Percentiles rank a stretch among this genome's conserved stretches.
These are phyloP conservation scores for Phymastichus coffea DNA, from an alignment of 1,140 invertebrate genomes.

Conservation along the genomic window DNA sequence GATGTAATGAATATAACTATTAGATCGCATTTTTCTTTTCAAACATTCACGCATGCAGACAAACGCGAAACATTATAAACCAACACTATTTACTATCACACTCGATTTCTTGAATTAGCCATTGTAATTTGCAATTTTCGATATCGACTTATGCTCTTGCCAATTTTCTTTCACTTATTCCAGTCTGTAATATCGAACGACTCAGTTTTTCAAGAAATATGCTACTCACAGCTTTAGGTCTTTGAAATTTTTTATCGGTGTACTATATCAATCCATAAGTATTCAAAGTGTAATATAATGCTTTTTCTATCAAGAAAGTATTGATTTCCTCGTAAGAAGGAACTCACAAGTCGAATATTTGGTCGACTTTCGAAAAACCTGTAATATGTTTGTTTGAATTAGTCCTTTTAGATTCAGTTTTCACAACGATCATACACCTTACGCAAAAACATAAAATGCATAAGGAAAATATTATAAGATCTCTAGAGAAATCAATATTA, in stretches of 20 bases:
- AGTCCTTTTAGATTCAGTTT: too few relatives aligned
- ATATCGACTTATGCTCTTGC: constrained; percentile 10
- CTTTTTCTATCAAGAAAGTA: too few relatives aligned
- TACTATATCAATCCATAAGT: neutral
- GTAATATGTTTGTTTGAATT: too few relatives aligned
- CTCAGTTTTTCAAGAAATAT: too few relatives aligned
- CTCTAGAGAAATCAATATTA: too few relatives aligned
- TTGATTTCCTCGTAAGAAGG: too few relatives aligned
- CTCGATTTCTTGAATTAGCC: constrained; percentile 21
- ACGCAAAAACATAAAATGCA: too few relatives aligned
- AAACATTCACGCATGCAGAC: constrained; percentile 41
- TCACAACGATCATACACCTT: too few relatives aligned
- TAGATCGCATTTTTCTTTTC: constrained; percentile 39
- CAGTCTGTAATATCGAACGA: constrained; percentile 22
- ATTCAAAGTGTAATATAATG: neutral
- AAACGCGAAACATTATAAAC: constrained; percentile 35
- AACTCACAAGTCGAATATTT: too few relatives aligned
- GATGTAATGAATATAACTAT: constrained; percentile 45
- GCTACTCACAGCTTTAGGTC: neutral
- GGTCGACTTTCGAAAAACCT: too few relatives aligned
- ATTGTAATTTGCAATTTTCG: constrained; percentile 16
- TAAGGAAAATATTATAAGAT: too few relatives aligned
- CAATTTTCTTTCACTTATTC: neutral
- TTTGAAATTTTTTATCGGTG: neutral
- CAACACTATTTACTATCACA: constrained; percentile 38